Evolutionary conservation across 92 coral and sea anemone species (phyloP).

Genomic region (Palythoa heliodiscus): DNA sequence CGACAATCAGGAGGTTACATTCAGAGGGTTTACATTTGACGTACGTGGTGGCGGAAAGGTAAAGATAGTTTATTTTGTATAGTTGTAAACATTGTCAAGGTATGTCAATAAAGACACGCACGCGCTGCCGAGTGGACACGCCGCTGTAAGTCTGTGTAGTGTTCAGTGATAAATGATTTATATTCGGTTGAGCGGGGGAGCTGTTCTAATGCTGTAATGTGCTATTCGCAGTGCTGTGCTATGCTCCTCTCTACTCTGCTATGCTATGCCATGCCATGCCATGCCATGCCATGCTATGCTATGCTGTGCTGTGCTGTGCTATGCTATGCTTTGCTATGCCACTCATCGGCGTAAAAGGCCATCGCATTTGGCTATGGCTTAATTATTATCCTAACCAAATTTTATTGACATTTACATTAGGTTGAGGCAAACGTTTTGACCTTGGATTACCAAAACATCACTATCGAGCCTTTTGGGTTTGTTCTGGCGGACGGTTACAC

Average conservation of each 20-base stretch:
- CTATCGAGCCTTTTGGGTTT: constrained; percentile 62
- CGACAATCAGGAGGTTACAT: constrained; percentile 32
- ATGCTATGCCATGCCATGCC: background rate
- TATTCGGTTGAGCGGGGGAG: no score
- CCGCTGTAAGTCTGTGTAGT: no score
- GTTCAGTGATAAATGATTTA: no score
- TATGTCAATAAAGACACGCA: no score
- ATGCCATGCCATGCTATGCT: background rate
- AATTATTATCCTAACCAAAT: background rate
- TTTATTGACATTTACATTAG: constrained; percentile 15
- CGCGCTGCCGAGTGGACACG: no score
- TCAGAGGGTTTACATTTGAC: constrained; percentile 57
- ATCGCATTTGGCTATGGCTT: no score
- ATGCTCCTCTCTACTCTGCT: background rate
- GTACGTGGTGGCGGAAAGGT: constrained; percentile 74
- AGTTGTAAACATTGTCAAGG: no score
- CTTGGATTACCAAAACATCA: constrained; percentile 63
- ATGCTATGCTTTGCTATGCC: background rate
- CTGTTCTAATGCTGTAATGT: no score
- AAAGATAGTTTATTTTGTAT: background rate
- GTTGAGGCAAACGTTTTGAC: constrained; percentile 53
- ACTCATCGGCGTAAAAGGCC: no score
- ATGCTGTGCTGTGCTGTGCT: background rate
- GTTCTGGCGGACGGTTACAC: constrained; percentile 46
- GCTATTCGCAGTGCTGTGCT: background rate